Evolutionary conservation across 2,113 vertebrate genomes (phyloP), one percentile per base, ranked within the genome.

Genomic region (Pipa parva): DNA sequence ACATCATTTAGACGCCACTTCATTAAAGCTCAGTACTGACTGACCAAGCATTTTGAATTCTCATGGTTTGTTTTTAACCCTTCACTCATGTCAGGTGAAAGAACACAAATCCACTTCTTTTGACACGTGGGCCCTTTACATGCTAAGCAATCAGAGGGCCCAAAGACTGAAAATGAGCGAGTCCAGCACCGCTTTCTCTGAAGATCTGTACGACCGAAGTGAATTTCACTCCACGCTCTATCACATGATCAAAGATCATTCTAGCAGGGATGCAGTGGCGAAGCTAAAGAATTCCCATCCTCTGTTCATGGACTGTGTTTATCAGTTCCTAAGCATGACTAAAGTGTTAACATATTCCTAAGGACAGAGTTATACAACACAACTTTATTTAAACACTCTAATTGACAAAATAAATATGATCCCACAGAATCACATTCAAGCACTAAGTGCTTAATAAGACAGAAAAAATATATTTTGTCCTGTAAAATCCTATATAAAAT

Each of bases 161-260:
- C 87, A 85, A 64, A 84, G 76, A 22, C 85, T 99, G 29, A 80
- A 75, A 45, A 84, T 95, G 7, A 76, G 39, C 0, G 93, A 97
- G 71, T 39, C 24, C 0, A 89, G 84, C 1, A 76, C 87, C 1
- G 18, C 7, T 0, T 95, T 93, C 76, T 92, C 89, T 2, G 56
- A 84, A 2, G 83, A 88, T 2, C 74, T 91, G 7, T 59, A 78
- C 7, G 86, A 91, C 0, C 74, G 72, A 27, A 88, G 82, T 0
- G 91, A 95, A 74, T 88, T 95, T 60, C 95, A 98, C 75, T 92
- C 92, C 51, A 95, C 93, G 1, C 79, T 99, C 6, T 84, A 90
- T 73, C 95, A 96, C 79, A 84, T 90, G 88, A 74, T 95, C 1
- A 88, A 84, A 72, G 93, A 92, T 10, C 37, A 39, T 50, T 80